These are phyloP conservation scores for Pseudomyrmex gracilis DNA, from an alignment of 1,140 invertebrate species.

Conservation along the genomic window DNA sequence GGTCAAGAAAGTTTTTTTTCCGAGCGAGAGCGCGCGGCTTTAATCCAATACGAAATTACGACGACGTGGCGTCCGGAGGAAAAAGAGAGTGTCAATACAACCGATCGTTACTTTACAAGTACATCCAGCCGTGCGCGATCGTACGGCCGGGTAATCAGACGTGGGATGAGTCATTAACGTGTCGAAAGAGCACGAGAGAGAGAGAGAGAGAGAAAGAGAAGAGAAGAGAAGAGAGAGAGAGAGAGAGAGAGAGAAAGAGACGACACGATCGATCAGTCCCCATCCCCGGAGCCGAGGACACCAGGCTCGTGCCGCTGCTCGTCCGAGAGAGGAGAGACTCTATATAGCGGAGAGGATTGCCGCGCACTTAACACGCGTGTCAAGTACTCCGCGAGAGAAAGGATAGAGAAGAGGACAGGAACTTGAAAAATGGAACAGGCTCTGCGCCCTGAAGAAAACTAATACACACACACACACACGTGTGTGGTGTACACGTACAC, in stretches of 20 bases:
- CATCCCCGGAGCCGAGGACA: slow-evolving; percentile 26
- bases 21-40: neutral
- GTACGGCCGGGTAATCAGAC: neutral
- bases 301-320: neutral
- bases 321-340: slow-evolving; percentile 16
- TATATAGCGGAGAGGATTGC: slow-evolving; percentile 65
- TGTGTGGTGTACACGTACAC: neutral
- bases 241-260: neutral
- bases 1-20: neutral
- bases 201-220: neutral
- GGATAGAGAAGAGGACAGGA: slow-evolving; percentile 59
- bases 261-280: slow-evolving; percentile 25
- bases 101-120: neutral
- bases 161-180: slow-evolving; percentile 10
- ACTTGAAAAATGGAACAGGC: slow-evolving; percentile 75
- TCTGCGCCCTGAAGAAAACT: neutral
- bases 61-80: neutral
- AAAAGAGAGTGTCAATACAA: neutral
- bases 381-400: slow-evolving; percentile 69
- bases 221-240: neutral
- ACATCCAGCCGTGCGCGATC: neutral
- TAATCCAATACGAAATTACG: no score
- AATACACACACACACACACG: neutral
- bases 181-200: neutral
- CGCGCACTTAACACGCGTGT: slow-evolving; percentile 74